Evolutionary conservation across 2,888 invertebrate genomes (phyloP).

Genomic region (Horisme vitalbata): DNA sequence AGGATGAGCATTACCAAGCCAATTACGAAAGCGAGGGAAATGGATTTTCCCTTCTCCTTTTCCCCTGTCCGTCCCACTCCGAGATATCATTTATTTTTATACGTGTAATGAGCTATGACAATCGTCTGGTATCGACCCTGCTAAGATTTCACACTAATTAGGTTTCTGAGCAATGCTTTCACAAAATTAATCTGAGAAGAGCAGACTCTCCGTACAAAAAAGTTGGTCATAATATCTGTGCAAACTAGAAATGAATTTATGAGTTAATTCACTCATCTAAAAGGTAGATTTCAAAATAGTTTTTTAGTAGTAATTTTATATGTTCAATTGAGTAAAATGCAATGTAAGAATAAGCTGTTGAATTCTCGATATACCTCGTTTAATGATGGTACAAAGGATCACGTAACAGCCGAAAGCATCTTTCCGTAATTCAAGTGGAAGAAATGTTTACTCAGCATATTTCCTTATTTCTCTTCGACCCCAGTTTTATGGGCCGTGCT

Average conservation of each 20-base stretch:
- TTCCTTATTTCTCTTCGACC: slow-evolving; percentile 8
- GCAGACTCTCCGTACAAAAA: neutral
- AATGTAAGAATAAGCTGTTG: too few species aligned
- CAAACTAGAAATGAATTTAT: too few species aligned
- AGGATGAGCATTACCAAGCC: slow-evolving; percentile 35
- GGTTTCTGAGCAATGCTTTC: slow-evolving; percentile 4
- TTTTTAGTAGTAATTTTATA: too few species aligned
- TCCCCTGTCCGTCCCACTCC: slow-evolving; percentile 47
- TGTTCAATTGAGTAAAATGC: too few species aligned
- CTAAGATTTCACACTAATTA: slow-evolving; percentile 21
- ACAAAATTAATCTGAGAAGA: neutral
- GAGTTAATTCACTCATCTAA: too few species aligned
- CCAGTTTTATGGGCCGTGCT: slow-evolving; percentile 6
- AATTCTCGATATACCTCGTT: too few species aligned
- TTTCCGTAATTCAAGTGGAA: slow-evolving; percentile 29
- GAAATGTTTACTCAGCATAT: slow-evolving; percentile 19
- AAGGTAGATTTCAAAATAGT: too few species aligned
- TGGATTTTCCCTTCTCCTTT: slow-evolving; percentile 36
- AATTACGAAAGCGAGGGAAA: slow-evolving; percentile 51
- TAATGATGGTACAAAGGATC: slow-evolving; percentile 21
- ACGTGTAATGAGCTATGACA: slow-evolving; percentile 72
- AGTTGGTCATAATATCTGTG: neutral
- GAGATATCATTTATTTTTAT: slow-evolving; percentile 70
- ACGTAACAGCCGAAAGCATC: slow-evolving; percentile 24
- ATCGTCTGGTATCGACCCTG: slow-evolving; percentile 49